Base-by-base conservation (phyloP, 2,113 vertebrate genomes). In the Grammomys dolichurus region DNA sequence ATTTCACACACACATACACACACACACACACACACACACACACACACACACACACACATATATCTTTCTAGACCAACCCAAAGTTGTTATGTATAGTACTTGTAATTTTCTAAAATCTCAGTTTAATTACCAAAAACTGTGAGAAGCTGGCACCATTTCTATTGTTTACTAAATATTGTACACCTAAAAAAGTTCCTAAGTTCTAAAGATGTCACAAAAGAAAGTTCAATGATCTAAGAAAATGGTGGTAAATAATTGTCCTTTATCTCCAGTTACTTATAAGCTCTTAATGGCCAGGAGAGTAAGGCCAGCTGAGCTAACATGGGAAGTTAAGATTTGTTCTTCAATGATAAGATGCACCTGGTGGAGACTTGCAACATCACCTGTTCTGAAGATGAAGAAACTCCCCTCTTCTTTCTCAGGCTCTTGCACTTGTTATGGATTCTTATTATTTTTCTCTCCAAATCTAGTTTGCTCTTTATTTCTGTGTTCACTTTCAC, bases 401-500 rank as follows among this genome's bases (percentile, higher is more conserved):
- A 7, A 77, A 16, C 4, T 12, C 5, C 69, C 4, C 31, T 91
- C 46, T 4, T 11, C 48, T 70, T 81, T 89, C 43, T 90, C 72
- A 48, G 4, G 3, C 54, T 60, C 24, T 3, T 72, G 40, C 1
- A 36, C 11, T 80, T 43, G 11, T 56, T 46, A 65, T 56, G 17
- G 33, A 11, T 43, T 28, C 77, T 80, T 92, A 14, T 78, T 40
- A 75, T 10, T 58, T 82, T 67, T 82, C 40, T 76, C 89, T 89
- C 10, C 69, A 46, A 60, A 65, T 58, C 4, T 65, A 46, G 72
- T 56, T 67, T 90, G 85, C 31, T 36, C 5, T 43, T 89, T 67
- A 36, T 89, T 82, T 46, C 72, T 19, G 75, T 11, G 31, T 91
- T 80, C 56, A 94, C 8, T 40, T 81, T 89, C 70, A 87, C 91